A percentile compares a stretch with the other conserved stretches of the same genome.
Evolutionary conservation across 2,888 invertebrate genomes (phyloP).

Genomic region (Euplagia quadripunctaria): DNA sequence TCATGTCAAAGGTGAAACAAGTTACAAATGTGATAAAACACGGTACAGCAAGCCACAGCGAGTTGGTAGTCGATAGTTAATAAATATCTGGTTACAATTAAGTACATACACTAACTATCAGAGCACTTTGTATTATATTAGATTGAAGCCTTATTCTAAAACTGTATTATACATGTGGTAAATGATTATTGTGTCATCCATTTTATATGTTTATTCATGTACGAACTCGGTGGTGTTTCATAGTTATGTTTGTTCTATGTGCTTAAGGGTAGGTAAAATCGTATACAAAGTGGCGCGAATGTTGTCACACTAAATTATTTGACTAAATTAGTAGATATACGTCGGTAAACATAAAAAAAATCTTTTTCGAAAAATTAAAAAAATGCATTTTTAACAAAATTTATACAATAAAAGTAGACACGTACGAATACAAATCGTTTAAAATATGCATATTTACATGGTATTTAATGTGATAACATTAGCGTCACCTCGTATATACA

Average conservation of each 20-base stretch:
- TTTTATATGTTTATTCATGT: slow-evolving; percentile 9
- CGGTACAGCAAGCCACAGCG: slow-evolving; percentile 50
- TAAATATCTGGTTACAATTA: slow-evolving; percentile 75
- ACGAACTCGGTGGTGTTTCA: slow-evolving; percentile 9
- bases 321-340: no score
- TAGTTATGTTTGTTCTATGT: not conserved
- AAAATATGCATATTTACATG: no score
- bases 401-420: no score
- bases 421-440: no score
- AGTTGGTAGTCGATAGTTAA: slow-evolving; percentile 48
- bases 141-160: slow-evolving; percentile 48
- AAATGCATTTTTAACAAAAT: no score
- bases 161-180: slow-evolving; percentile 49
- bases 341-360: no score
- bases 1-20: not conserved
- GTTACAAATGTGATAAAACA: slow-evolving; percentile 33
- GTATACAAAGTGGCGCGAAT: not conserved
- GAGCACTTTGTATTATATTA: slow-evolving; percentile 69
- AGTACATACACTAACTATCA: slow-evolving; percentile 79
- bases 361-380: no score
- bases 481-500: no score
- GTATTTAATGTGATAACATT: no score
- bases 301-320: no score
- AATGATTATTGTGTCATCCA: slow-evolving; percentile 47
- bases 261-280: not conserved